A percentile compares a stretch with the other conserved stretches of the same genome.
These are phyloP conservation scores for Emydura subglobosa DNA, from an alignment of 2,113 vertebrate species.

Conservation along the genomic window DNA sequence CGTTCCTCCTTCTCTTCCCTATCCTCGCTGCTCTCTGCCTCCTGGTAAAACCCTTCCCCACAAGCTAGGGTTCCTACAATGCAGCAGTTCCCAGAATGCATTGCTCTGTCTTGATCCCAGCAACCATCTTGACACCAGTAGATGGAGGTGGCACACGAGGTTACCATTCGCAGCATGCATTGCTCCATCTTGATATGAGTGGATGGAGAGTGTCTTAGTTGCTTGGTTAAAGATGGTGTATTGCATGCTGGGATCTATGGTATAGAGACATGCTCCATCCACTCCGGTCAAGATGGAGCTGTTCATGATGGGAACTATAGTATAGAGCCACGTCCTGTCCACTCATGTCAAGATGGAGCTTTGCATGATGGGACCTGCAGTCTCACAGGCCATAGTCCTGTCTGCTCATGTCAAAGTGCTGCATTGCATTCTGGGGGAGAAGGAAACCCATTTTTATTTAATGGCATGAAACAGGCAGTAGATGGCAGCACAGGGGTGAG, in stretches of 20 bases:
- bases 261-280: not conserved
- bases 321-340: not conserved
- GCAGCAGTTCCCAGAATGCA: not conserved
- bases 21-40: constrained; percentile 57
- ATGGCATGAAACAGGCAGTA: not conserved
- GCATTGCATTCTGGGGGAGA: not conserved
- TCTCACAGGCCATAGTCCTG: too few relatives aligned
- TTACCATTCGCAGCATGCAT: not conserved
- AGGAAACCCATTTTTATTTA: not conserved
- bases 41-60: constrained; percentile 38
- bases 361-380: not conserved
- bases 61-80: not conserved
- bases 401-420: not conserved
- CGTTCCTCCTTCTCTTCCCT: constrained; percentile 15
- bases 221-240: not conserved
- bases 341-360: not conserved
- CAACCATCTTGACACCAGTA: not conserved
- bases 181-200: not conserved
- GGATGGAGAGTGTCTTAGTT: not conserved
- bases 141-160: not conserved
- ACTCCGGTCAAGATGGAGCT: not conserved
- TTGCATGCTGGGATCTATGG: not conserved
- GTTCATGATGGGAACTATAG: not conserved
- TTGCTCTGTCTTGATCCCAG: constrained; percentile 18
- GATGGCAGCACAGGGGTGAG: too few relatives aligned